Base-by-base conservation (phyloP, 2,113 vertebrate genomes). In the Calidris pugnax region DNA sequence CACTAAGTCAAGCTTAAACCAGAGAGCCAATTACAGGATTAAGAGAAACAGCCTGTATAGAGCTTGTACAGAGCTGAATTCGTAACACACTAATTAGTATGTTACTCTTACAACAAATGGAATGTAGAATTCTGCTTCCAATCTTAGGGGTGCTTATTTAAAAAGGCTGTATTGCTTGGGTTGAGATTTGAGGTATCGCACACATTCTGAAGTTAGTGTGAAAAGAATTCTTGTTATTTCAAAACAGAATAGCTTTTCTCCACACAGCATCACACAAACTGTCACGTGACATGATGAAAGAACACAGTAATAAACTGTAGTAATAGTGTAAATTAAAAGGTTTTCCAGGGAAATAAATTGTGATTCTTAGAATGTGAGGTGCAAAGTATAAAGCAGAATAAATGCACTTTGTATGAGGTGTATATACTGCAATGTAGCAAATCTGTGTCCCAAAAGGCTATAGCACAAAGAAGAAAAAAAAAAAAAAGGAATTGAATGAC, bases 181-280 rank as follows among this genome's bases (percentile, higher is more conserved):
- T 79, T 95, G 64, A 79, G 51, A 53, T 85, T 33, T 72, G 45
- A 92, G 16, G 33, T 41, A 69, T 81, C 12, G 1, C 9, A 71
- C 90, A 37, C 2, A 84, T 84, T 92, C 50, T 72, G 66, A 76
- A 68, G 8, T 27, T 33, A 64, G 18, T 28, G 30, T 55, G 32
- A 85, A 81, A 71, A 87, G 48, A 91, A 84, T 87, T 66, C 22
- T 76, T 93, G 75, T 50, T 48, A 89, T 96, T 91, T 89, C 63
- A 82, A 87, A 94, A 48, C 33, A 75, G 50, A 63, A 19, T 67
- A 48, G 27, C 32, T 89, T 91, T 72, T 69, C 35, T 86, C 57
- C 57, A 76, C 14, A 15, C 8, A 60, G 77, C 81, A 55, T 22
- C n/a, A 43, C 41, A 45, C 47, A 64, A 62, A 39, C n/a, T 87